Evolutionary conservation across 2,797 vertebrate genomes (phyloP).

Genomic region (Myotis daubentonii): DNA sequence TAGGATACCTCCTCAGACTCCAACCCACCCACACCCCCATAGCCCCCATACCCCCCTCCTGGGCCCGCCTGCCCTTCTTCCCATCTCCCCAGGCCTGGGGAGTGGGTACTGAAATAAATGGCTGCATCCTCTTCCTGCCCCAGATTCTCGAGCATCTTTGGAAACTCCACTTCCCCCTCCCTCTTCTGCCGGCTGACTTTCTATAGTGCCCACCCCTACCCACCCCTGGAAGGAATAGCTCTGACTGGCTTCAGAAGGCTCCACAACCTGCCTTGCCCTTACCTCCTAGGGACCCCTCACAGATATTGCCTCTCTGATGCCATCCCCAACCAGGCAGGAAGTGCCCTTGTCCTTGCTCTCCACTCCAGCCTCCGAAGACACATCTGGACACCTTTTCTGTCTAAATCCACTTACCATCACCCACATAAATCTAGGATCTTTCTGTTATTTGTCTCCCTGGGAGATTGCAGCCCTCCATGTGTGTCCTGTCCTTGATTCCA

Average conservation of each 20-base stretch:
- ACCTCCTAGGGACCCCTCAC: not conserved
- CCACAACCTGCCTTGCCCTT: not conserved
- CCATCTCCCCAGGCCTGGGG: not conserved
- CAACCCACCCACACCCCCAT: not conserved
- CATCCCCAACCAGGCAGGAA: not conserved
- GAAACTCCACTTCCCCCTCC: not conserved
- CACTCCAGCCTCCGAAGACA: not conserved
- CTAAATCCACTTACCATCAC: not conserved
- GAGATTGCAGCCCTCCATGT: not conserved
- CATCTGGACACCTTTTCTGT: not conserved
- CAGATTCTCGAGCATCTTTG: not conserved
- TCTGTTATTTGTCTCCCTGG: not conserved
- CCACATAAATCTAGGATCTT: not conserved
- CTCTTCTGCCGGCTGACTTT: not conserved
- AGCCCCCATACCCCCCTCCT: not conserved
- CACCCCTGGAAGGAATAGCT: not conserved
- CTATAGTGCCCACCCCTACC: not conserved
- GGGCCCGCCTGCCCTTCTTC: not conserved
- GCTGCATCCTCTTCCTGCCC: not conserved
- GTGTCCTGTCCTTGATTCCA: not conserved
- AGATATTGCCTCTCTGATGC: not conserved
- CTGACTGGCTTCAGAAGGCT: not conserved
- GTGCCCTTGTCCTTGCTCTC: not conserved
- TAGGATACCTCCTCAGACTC: not conserved
- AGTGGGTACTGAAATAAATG: not conserved